Base-by-base conservation (phyloP, 2,797 vertebrate species). In the Galaxias olidus region DNA sequence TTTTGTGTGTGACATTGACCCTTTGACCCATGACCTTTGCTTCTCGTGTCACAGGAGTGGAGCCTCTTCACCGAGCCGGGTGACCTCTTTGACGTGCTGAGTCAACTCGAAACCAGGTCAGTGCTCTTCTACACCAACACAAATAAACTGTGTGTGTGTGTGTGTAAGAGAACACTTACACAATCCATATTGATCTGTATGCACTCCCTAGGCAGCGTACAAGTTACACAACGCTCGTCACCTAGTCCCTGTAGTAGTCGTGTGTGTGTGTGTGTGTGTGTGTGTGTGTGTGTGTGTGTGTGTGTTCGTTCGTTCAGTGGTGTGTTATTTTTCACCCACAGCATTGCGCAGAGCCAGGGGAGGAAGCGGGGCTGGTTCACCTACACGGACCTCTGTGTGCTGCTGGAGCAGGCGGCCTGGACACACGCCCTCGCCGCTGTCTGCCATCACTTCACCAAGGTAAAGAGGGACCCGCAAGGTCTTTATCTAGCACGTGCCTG, bases 281-380 rank as follows among this genome's bases (percentile, higher is more conserved):
- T 30, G n/a, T 1, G 41, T 52, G 42, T 44, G 10, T 63, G 8
- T 14, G 6, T 40, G 41, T 51, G 11, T 42, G 41, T 63, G n/a
- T 18, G 42, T 6, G 12, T 75, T n/a, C 53, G n/a, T 15, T 4
- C 19, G 15, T 30, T 17, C 50, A 55, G 8, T 69, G 14, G 14
- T 30, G 12, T 11, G 45, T 52, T n/a, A n/a, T 14, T 52, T 43
- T 43, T 45, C 46, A 8, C 18, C 77, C n/a, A 4, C 85, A 99
- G 98, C 19, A 92, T 99, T 71, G 96, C 98, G 0, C 90, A 94
- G 83, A 93, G 91, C 55, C 94, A 99, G 87, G 97, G 97, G 4
- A 84, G 90, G 75, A 94, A 88, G 77, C 94, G 97, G 0, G 98
- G 98, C 80, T 99, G 98, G 98, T 98, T 98, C 71, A 98, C 96